These are phyloP conservation scores for Pluvialis apricaria DNA, from an alignment of 2,113 vertebrate species.

Conservation along the genomic window DNA sequence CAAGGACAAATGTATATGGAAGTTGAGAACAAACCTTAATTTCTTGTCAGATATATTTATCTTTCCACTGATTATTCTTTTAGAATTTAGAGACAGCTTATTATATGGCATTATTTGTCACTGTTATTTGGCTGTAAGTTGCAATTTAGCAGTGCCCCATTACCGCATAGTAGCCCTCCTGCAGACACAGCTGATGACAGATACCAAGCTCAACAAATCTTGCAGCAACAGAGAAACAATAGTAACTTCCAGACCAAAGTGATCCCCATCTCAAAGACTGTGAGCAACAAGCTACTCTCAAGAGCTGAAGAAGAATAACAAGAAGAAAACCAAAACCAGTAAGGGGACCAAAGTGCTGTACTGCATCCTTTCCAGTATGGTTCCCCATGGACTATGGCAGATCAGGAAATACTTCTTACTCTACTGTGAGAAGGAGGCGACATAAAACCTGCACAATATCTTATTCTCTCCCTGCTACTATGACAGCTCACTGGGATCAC, in stretches of 20 bases:
- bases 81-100: background rate
- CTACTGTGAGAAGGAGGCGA: background rate
- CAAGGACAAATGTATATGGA: background rate
- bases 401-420: background rate
- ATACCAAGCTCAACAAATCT: background rate
- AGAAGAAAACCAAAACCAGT: background rate
- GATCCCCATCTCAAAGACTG: background rate
- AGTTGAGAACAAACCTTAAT: background rate
- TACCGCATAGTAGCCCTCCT: background rate
- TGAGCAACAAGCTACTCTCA: background rate
- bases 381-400: background rate
- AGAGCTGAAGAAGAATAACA: background rate
- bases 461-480: background rate
- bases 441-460: background rate
- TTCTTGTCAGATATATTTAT: background rate
- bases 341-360: background rate
- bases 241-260: background rate
- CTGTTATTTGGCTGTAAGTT: background rate
- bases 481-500: background rate
- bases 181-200: background rate
- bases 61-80: background rate
- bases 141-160: background rate
- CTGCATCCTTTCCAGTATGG: background rate
- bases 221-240: background rate
- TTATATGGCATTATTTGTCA: background rate